Evolutionary conservation across 2,888 invertebrate genomes (phyloP), one percentile per base, ranked within the genome.

Genomic region (Tipula vernalis): DNA sequence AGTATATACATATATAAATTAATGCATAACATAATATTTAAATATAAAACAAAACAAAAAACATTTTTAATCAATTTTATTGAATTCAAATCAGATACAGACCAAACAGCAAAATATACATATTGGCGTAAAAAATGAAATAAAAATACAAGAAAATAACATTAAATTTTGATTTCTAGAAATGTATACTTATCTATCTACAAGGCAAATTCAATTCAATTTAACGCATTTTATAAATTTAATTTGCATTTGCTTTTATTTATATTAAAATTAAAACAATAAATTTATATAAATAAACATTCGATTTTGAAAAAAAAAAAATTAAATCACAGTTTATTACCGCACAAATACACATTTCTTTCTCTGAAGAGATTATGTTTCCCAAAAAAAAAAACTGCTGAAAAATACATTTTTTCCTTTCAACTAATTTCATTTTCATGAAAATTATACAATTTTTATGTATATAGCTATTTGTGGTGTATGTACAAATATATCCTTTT

Each of bases 381-480:
- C 28, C 28, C 0, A 28, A 28, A 28, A 28, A 28, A 28, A 71
- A 12, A 71, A 71, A 71, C 71, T 71, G 71, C 71, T 71, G 71
- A 71, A 28, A 71, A 71, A 71, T 71, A 71, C 28, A 71, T 71
- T 71, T 71, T 71, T 71, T 10, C 71, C 71, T 71, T 71, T 71
- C 71, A 71, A 71, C 71, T 71, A 71, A 71, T 71, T 71, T 71
- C 71, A 71, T 71, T 71, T 71, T 71, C 71, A 71, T 71, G 71
- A 28, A 71, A 71, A 71, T 71, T 71, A 71, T 71, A 71, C 71
- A 71, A 71, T 71, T 71, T 71, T 28, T 8, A 71, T 71, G 28
- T 71, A 28, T 51, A 51, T 5, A 44, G 6, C 10, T 44, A 51
- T 51, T 18, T 71, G 71, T 71, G 71, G 28, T 71, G 12, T 51